Evolutionary conservation across 2,113 vertebrate genomes (phyloP), one percentile per base, ranked within the genome.

Genomic region (Pungitius pungitius): DNA sequence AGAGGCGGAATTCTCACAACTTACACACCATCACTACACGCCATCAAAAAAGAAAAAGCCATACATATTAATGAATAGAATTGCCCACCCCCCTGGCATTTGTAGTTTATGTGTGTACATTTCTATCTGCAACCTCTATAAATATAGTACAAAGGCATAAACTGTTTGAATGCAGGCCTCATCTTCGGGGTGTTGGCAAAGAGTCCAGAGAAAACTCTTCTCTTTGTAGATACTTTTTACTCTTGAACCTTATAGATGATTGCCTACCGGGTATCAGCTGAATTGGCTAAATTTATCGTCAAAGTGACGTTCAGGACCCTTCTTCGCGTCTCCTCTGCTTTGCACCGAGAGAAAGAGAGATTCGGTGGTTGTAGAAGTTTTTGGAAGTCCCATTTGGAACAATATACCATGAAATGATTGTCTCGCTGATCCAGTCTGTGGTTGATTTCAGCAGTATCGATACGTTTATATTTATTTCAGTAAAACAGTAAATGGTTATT

Each of bases 61-160:
- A 81, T 83, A 85, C 81, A 89, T 88, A 84, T 85, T 87, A 87
- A 89, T 78, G 77, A 63, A 78, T 6, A 49, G 47, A 72, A 77
- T 85, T 72, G 57, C 22, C 22, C 76, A 52, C n/a, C 17, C 43
- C 20, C 37, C 61, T 45, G 68, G 63, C 61, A 26, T 55, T 35
- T 24, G 62, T 1, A 51, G 52, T 18, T 43, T 39, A 69, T 43
- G 51, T 56, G 51, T 66, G 42, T 30, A 59, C 17, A n/a, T 40
- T 56, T 52, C 55, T 73, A 17, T 22, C 20, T 40, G 27, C 45
- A 40, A 30, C 60, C 27, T 68, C 51, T 56, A 55, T 67, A 70
- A 58, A 78, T 42, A 57, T 42, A 57, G 47, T 45, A 22, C 11
- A 76, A 67, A 37, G 42, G 70, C 56, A 20, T 42, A 43, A 30